Conservation (phyloP, 1,140 invertebrate genomes). For the Bombus turneri region DNA sequence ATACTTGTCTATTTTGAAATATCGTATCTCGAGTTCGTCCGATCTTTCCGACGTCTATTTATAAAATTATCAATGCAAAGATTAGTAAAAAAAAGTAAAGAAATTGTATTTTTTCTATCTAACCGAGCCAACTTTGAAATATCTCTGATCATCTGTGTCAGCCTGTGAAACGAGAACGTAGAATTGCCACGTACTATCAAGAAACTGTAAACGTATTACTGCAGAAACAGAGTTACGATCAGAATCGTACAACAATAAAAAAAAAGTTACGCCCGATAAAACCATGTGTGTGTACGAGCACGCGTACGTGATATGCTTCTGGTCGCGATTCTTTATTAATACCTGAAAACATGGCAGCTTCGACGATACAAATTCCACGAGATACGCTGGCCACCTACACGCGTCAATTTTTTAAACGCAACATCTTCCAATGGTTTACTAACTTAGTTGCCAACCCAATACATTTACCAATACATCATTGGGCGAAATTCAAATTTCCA, state of each 20-base stretch:
- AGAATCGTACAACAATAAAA: slow-evolving; percentile 20
- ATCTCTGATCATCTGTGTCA: background rate
- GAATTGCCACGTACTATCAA: too few species aligned
- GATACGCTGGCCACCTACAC: too few species aligned
- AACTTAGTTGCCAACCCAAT: too few species aligned
- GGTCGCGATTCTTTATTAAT: slow-evolving; percentile 11
- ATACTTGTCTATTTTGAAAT: too few species aligned
- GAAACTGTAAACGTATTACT: slow-evolving; percentile 18
- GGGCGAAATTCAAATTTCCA: background rate
- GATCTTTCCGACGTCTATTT: too few species aligned
- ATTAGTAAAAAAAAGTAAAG: too few species aligned
- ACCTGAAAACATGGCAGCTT: background rate
- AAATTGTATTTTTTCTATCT: background rate
- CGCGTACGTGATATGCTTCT: background rate
- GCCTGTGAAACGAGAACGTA: background rate
- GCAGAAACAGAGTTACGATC: background rate
- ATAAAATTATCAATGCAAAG: too few species aligned
- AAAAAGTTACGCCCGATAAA: slow-evolving; percentile 13
- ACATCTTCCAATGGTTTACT: too few species aligned
- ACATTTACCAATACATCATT: background rate
- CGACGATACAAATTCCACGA: background rate
- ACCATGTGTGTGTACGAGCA: background rate
- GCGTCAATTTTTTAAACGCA: background rate
- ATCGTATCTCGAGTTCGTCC: too few species aligned
- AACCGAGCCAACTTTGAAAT: background rate